phyloP scores from a whole-genome alignment of 2,113 vertebrate species.

The Columbina picui region DNA sequence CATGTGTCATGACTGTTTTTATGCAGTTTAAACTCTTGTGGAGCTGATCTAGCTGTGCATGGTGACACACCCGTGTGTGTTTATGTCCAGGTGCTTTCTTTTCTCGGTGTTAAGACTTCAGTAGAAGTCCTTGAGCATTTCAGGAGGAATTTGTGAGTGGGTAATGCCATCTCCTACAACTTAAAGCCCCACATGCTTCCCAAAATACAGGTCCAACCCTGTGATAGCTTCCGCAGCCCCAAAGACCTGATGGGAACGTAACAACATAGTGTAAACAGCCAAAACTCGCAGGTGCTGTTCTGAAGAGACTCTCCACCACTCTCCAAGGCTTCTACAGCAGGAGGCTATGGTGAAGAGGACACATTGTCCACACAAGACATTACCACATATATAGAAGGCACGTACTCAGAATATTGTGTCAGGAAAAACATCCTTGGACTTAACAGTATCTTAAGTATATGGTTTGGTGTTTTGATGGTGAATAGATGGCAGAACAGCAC shows the following conservation, averaged over 20 bases:
- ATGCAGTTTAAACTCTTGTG: neutral
- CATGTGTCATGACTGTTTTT: accelerated
- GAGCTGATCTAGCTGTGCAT: neutral
- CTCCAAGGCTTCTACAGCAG: neutral
- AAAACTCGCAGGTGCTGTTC: neutral
- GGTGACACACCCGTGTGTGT: neutral
- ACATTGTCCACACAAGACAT: neutral
- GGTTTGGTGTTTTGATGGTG: neutral
- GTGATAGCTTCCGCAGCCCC: neutral
- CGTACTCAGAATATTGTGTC: neutral
- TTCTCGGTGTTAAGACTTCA: neutral
- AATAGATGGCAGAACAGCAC: neutral
- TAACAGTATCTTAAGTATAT: neutral
- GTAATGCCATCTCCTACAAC: neutral
- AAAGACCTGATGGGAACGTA: neutral
- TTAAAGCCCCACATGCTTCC: neutral
- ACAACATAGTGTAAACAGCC: neutral
- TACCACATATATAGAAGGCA: neutral
- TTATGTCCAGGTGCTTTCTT: neutral
- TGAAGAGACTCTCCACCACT: neutral
- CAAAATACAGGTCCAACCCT: neutral
- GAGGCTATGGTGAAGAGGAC: neutral
- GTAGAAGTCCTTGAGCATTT: neutral
- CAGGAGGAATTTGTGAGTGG: neutral
- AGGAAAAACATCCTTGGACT: neutral